Evolutionary conservation across 1,140 invertebrate genomes (phyloP), one percentile per base, ranked within the genome.

Genomic region (Cheumatopsyche charites): DNA sequence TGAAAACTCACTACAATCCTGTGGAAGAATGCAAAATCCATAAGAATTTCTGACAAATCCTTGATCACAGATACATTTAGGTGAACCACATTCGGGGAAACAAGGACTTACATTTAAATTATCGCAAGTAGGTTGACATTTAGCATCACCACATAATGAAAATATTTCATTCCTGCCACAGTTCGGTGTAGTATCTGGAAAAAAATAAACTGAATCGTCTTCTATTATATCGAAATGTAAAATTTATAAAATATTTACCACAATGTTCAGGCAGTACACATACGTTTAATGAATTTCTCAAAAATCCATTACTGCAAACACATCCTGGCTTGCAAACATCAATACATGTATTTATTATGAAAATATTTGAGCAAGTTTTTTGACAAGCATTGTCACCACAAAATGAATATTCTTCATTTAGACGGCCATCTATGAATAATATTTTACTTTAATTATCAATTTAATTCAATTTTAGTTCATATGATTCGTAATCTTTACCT

Each of bases 341-440:
- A 12, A 5, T 42, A 13, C 41, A 42, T 42, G 6, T 13, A 42
- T 5, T 13, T 42, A 9, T 7, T 21, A 61, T 21, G 41, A 36
- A 62, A 19, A 29, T 52, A 62, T 42, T 62, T 7, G 6, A 15
- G 25, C 68, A 70, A 9, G 52, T 70, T 7, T 70, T 62, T 62
- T 70, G 68, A 42, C 68, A 70, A 12, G 15, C 58, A 62, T 62
- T 70, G 25, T 61, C 42, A 23, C 52, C 68, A 43, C 68, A 70
- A 4, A 19, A 9, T 11, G 68, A 70, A 62, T 42, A 70, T 9
- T 25, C 36, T 43, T 70, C 68, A 45, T 62, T 62, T 19, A 7
- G 41, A 7, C 41, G 5, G 5, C 13, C 6, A 42, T 7, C 41
- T 42, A 13, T 42, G 41, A 7, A 13, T 7, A 42, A 7, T 7